Evolutionary conservation across 2,888 invertebrate species (phyloP).

Genomic region (Calliphora vomitoria): DNA sequence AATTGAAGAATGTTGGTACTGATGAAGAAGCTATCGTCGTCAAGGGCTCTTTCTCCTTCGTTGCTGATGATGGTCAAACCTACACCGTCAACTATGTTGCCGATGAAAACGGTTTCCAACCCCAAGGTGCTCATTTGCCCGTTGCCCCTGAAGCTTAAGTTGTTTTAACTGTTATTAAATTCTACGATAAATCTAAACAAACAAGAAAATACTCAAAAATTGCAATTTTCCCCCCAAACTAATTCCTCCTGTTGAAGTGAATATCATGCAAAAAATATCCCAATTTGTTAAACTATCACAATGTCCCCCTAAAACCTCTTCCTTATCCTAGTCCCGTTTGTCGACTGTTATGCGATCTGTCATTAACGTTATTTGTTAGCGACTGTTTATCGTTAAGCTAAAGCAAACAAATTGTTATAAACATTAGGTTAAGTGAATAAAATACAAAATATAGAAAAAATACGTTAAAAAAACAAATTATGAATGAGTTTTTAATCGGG

Average conservation of each 20-base stretch:
- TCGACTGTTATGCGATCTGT: constrained; percentile 43
- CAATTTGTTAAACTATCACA: constrained; percentile 18
- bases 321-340: constrained; percentile 73
- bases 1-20: constrained; percentile 85
- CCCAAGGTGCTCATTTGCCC: constrained; percentile 85
- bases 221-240: constrained; percentile 1
- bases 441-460: constrained; percentile 66
- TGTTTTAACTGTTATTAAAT: constrained; percentile 44
- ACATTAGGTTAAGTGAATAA: constrained; percentile 73
- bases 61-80: constrained; percentile 86
- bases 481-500: background rate
- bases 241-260: constrained; percentile 16
- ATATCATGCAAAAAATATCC: constrained; percentile 16
- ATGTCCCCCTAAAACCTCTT: constrained; percentile 34
- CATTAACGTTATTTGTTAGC: constrained; percentile 69
- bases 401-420: constrained; percentile 68
- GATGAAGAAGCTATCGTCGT: constrained; percentile 85
- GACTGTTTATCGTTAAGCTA: constrained; percentile 21
- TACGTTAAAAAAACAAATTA: constrained; percentile 39
- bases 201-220: constrained; percentile 18
- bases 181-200: constrained; percentile 4
- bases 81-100: constrained; percentile 86
- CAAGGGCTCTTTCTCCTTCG: constrained; percentile 85
- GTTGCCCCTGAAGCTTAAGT: constrained; percentile 77
- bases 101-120: constrained; percentile 83